phyloP scores from a whole-genome alignment of 2,113 vertebrate species.

The Aphelocoma coerulescens region DNA sequence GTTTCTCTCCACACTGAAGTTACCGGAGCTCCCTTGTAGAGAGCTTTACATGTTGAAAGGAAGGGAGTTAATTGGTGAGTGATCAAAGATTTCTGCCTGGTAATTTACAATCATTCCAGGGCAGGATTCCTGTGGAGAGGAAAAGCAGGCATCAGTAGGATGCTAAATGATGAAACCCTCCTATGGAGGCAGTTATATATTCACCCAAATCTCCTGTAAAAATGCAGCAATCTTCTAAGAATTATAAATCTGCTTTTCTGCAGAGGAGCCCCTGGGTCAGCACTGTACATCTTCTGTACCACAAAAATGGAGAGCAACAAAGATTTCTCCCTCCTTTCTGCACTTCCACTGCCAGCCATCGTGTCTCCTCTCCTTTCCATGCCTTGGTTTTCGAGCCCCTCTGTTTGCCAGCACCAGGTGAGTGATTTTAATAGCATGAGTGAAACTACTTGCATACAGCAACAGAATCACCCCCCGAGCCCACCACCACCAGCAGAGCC shows the following conservation, averaged over 20 bases:
- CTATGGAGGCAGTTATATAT: background rate
- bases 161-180: constrained; percentile 22
- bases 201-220: background rate
- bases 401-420: background rate
- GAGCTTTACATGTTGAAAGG: background rate
- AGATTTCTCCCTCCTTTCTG: background rate
- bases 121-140: constrained; percentile 13
- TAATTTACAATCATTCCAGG: constrained; percentile 28
- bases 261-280: background rate
- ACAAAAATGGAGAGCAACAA: background rate
- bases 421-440: background rate
- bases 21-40: background rate
- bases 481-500: background rate
- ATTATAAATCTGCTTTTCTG: background rate
- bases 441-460: background rate
- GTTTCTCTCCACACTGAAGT: background rate
- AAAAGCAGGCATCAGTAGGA: constrained; percentile 28
- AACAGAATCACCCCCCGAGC: fast-evolving
- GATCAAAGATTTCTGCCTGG: constrained; percentile 48
- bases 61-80: constrained; percentile 25
- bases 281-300: background rate
- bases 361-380: background rate
- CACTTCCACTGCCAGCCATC: background rate
- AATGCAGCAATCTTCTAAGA: background rate
- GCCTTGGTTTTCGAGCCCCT: background rate